A percentile compares a stretch with the other conserved stretches of the same genome.
Evolutionary conservation across 2,888 invertebrate species (phyloP).

Genomic region (Dioctria linearis): DNA sequence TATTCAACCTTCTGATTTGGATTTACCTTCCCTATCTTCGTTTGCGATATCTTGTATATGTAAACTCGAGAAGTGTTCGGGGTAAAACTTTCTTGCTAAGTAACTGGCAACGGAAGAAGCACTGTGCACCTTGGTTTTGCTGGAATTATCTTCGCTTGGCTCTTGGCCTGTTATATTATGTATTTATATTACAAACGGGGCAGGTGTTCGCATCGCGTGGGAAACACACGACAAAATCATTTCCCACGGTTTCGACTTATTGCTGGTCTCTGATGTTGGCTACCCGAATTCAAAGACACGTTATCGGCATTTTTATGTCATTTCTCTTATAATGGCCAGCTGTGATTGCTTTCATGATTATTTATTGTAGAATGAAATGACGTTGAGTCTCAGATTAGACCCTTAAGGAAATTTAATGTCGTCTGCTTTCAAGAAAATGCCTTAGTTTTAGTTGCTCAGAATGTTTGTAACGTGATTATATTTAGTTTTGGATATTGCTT

Average conservation of each 20-base stretch:
- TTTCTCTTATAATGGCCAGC: constrained; percentile 45
- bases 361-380: no score
- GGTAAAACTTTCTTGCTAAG: not conserved
- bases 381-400: no score
- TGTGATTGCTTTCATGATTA: constrained; percentile 27
- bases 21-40: not conserved
- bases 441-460: no score
- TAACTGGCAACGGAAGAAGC: constrained; percentile 29
- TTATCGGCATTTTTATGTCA: constrained; percentile 52
- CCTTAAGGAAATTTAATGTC: no score
- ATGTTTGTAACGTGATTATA: no score
- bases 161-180: constrained; percentile 17
- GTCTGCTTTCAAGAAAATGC: no score
- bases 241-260: constrained; percentile 68
- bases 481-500: no score
- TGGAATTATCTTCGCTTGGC: constrained; percentile 35
- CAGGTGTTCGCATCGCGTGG: constrained; percentile 72
- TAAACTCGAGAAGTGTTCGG: not conserved
- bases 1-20: not conserved
- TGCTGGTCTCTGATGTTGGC: constrained; percentile 35
- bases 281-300: constrained; percentile 51
- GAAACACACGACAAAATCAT: constrained; percentile 72
- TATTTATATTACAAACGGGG: constrained; percentile 61
- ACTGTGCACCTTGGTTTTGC: constrained; percentile 19
- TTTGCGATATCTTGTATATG: not conserved